phyloP scores from a whole-genome alignment of 2,797 vertebrate species.

The Melanotaenia trifasciata region DNA sequence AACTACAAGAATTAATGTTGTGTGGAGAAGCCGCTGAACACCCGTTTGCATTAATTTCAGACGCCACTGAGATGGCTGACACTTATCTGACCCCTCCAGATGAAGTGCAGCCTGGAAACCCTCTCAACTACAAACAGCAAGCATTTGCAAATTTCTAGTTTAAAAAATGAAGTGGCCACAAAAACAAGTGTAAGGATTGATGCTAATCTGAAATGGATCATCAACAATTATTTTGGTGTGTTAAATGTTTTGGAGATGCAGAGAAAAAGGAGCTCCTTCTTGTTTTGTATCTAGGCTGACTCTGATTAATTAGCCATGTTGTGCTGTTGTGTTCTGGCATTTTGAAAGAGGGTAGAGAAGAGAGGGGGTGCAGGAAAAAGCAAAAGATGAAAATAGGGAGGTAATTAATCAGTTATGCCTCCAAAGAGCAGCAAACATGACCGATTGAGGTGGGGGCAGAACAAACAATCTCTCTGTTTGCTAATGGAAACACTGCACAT shows the following conservation, averaged over 20 bases:
- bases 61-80: conserved; percentile 64
- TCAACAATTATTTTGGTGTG: conserved; percentile 52
- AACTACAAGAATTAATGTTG: conserved; percentile 72
- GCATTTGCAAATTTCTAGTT: conserved; percentile 48
- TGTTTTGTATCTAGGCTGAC: conserved; percentile 78
- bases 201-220: conserved; percentile 70
- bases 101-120: conserved; percentile 52
- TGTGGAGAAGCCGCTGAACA: conserved; percentile 66
- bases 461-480: conserved; percentile 37
- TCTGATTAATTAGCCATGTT: conserved; percentile 85
- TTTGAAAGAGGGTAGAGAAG: conserved; percentile 61
- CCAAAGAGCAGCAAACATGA: conserved; percentile 65
- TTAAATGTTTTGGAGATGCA: conserved; percentile 50
- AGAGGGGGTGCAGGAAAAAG: background rate
- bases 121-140: conserved; percentile 27
- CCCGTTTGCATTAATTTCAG: conserved; percentile 73
- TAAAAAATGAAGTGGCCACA: conserved; percentile 52
- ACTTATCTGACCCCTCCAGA: conserved; percentile 65
- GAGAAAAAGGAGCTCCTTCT: conserved; percentile 57
- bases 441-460: conserved; percentile 33
- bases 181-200: conserved; percentile 69
- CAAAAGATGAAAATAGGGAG: conserved; percentile 73
- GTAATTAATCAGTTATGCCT: conserved; percentile 82
- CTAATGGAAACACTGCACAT: conserved; percentile 30
- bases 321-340: conserved; percentile 74